These are phyloP conservation scores for Hemithea aestivaria DNA, from an alignment of 2,888 invertebrate species.

Conservation along the genomic window DNA sequence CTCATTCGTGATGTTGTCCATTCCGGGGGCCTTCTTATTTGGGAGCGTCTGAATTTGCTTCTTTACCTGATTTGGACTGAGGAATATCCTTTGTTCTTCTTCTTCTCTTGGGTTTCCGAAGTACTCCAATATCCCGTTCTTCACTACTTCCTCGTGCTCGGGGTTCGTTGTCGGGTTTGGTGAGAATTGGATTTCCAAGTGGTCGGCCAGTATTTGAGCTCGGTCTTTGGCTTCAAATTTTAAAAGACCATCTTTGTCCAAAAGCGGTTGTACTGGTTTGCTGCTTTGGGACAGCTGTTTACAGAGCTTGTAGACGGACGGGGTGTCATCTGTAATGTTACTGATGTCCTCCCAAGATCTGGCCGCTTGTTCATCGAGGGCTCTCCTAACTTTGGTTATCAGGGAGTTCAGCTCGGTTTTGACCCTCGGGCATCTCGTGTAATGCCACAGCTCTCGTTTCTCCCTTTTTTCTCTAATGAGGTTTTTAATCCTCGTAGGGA, in stretches of 20 bases:
- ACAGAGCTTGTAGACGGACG: constrained; percentile 2
- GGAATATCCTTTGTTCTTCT: no score
- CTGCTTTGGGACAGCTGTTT: neutral
- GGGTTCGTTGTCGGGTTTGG: no score
- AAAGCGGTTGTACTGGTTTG: constrained; percentile 1
- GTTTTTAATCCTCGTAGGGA: constrained; percentile 2
- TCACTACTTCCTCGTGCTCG: no score
- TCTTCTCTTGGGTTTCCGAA: no score
- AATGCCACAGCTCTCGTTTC: constrained; percentile 1
- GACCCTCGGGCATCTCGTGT: constrained; percentile 2
- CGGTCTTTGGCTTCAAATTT: constrained; percentile 1
- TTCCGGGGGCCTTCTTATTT: no score
- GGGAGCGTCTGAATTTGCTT: no score
- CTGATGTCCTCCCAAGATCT: constrained; percentile 1
- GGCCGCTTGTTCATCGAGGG: neutral
- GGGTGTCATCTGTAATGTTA: neutral
- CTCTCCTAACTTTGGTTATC: neutral
- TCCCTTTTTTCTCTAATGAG: constrained; percentile 3
- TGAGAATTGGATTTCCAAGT: constrained; percentile 3
- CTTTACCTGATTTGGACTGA: no score
- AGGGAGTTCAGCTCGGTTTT: neutral
- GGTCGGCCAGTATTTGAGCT: constrained; percentile 3
- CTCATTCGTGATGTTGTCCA: no score
- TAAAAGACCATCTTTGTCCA: neutral
- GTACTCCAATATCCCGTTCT: no score